Evolutionary conservation across 2,797 vertebrate species (phyloP).

Genomic region (Enteromius viviparus): DNA sequence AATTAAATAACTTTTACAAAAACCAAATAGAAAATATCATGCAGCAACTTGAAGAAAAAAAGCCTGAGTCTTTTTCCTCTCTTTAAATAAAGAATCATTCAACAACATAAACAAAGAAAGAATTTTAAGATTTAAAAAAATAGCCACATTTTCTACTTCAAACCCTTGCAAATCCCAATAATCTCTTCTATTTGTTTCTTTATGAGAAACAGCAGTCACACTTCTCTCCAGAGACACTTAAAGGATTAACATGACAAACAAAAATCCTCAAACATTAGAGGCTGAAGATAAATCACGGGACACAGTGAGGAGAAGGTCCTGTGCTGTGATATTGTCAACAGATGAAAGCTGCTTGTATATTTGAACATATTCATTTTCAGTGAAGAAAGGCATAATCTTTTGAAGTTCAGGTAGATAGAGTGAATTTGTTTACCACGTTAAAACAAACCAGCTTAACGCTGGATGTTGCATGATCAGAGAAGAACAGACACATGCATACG

Average conservation of each 20-base stretch:
- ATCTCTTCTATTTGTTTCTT: conserved; percentile 22
- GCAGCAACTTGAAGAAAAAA: conserved; percentile 79
- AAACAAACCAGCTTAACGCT: conserved; percentile 31
- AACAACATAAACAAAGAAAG: conserved; percentile 34
- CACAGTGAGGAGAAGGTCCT: conserved; percentile 14
- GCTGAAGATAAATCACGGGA: conserved; percentile 27
- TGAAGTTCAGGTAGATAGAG: conserved; percentile 19
- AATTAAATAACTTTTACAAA: conserved; percentile 65
- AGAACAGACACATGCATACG: conserved; percentile 27
- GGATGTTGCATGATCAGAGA: conserved; percentile 30
- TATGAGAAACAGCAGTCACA: conserved; percentile 26
- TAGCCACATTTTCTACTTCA: conserved; percentile 13
- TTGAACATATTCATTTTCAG: conserved; percentile 8
- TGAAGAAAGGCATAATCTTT: conserved; percentile 31
- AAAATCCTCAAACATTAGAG: conserved; percentile 20
- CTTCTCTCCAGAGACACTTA: conserved; percentile 24
- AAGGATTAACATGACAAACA: conserved; percentile 31
- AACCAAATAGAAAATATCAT: conserved; percentile 68
- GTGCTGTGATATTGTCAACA: conserved; percentile 31
- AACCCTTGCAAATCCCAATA: conserved; percentile 13
- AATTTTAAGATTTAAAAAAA: conserved; percentile 11
- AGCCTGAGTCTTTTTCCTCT: conserved; percentile 67
- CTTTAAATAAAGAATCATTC: conserved; percentile 44
- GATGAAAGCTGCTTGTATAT: conserved; percentile 35
- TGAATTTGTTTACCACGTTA: conserved; percentile 22